Evolutionary conservation across 2,113 vertebrate species (phyloP), one percentile per base, ranked within the genome.

Genomic region (Colossoma macropomum): DNA sequence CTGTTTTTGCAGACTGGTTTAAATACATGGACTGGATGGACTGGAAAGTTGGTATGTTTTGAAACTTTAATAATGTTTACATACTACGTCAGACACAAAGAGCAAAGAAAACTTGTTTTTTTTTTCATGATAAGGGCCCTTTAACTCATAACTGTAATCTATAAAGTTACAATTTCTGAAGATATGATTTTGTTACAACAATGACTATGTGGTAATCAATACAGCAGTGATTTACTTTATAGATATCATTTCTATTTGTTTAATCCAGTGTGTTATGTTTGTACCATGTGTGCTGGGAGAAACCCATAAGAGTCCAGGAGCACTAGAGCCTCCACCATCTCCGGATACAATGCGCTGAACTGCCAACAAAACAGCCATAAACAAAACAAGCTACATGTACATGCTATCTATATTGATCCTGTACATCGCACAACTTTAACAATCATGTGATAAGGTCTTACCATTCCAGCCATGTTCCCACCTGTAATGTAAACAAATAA

Each of bases 281-380:
- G 1, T 92, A 95, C 94, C 90, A 0, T 0, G 23, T 92, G 75
- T 86, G 88, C 86, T 52, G 96, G 94, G 4, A 91, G 52, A 89
- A 97, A 95, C 12, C 96, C 96, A 3, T 41, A 54, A 0, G 88
- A 86, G 81, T 98, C 97, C 90, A 98, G 88, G 59, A 99, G 87
- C 65, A 98, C 88, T 16, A 98, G 54, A 41, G 93, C 91, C 13
- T 97, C 95, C 86, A 98, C 96, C 95, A 96, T 95, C 87, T 99
- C 96, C 0, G 97, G 96, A 91, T 96, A 98, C 85, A 95, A 34
- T 12, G 95, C 94, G 75, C 93, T 91, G 81, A 97, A 98, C 97
- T 99, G 77, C 38, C 16, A 54, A 69, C 62, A 80, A 85, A 23
- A 81, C 45, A 83, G 38, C 30, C 9, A n/a, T 15, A 13, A 45